These are phyloP conservation scores for Brevimyrus niger DNA, from an alignment of 2,113 vertebrate genomes.

Conservation along the genomic window DNA sequence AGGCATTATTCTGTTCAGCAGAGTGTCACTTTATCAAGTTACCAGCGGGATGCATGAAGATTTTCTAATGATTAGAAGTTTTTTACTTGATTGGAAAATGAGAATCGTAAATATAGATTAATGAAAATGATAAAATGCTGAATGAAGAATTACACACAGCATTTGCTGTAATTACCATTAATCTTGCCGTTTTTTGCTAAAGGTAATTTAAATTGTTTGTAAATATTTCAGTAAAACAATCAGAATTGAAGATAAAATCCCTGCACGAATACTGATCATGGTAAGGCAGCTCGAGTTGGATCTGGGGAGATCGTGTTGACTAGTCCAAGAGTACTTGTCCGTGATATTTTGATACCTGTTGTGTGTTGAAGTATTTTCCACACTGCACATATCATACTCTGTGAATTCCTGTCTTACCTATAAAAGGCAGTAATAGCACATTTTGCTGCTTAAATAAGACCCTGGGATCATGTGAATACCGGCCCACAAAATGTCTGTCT, in stretches of 20 bases:
- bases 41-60: background rate
- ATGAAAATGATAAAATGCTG: slow-evolving; percentile 1
- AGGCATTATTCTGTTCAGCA: background rate
- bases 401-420: background rate
- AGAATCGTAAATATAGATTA: background rate
- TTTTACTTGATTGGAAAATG: slow-evolving; percentile 10
- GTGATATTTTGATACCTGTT: background rate
- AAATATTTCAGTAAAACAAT: background rate
- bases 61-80: slow-evolving; percentile 1
- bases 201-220: background rate
- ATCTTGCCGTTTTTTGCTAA: background rate
- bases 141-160: background rate
- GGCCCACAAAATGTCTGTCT: background rate
- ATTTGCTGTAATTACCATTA: background rate
- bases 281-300: background rate
- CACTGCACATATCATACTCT: background rate
- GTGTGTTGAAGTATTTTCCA: background rate
- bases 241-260: background rate
- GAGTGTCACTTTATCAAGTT: background rate
- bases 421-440: background rate
- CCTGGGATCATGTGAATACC: background rate
- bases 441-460: slow-evolving; percentile 3
- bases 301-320: background rate
- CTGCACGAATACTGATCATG: background rate
- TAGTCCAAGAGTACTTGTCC: background rate